Evolutionary conservation across 2,888 invertebrate genomes (phyloP).

Genomic region (Oscheius onirici): DNA sequence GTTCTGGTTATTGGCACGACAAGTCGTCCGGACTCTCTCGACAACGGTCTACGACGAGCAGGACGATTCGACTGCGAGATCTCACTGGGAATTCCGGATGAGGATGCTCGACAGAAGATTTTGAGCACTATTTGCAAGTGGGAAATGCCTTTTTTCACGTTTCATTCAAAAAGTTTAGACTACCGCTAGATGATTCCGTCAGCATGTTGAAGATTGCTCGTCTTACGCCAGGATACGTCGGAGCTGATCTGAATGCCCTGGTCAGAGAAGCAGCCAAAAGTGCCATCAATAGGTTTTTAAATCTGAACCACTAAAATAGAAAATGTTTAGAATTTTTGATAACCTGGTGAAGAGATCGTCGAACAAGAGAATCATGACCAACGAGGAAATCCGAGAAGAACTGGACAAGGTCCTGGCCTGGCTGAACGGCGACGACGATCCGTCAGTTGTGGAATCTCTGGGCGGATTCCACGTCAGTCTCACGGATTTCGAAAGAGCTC

Average conservation of each 20-base stretch:
- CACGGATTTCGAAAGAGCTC: constrained; percentile 63
- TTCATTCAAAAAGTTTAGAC: constrained; percentile 64
- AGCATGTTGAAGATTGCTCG: constrained; percentile 82
- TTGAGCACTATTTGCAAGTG: constrained; percentile 62
- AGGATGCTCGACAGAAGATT: constrained; percentile 78
- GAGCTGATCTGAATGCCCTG: constrained; percentile 78
- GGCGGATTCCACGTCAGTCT: constrained; percentile 45
- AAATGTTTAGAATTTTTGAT: constrained; percentile 50
- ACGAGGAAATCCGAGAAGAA: constrained; percentile 55
- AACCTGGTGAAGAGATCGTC: constrained; percentile 51
- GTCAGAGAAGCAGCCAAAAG: constrained; percentile 87
- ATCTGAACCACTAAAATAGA: no score
- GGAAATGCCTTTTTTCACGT: constrained; percentile 23
- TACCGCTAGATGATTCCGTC: constrained; percentile 80
- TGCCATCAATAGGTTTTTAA: constrained; percentile 86
- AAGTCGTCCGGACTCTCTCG: constrained; percentile 88
- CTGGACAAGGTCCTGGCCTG: constrained; percentile 58
- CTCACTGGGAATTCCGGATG: constrained; percentile 89
- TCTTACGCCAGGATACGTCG: constrained; percentile 93
- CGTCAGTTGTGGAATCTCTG: constrained; percentile 47
- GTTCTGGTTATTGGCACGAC: constrained; percentile 87
- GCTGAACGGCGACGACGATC: constrained; percentile 62
- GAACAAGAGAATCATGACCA: constrained; percentile 47
- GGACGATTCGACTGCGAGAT: constrained; percentile 75
- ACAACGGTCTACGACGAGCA: constrained; percentile 83